A percentile compares a stretch with the other conserved stretches of the same genome.
Conservation (phyloP, 64 coral and sea anemone genomes). For the Pachyseris speciosa region DNA sequence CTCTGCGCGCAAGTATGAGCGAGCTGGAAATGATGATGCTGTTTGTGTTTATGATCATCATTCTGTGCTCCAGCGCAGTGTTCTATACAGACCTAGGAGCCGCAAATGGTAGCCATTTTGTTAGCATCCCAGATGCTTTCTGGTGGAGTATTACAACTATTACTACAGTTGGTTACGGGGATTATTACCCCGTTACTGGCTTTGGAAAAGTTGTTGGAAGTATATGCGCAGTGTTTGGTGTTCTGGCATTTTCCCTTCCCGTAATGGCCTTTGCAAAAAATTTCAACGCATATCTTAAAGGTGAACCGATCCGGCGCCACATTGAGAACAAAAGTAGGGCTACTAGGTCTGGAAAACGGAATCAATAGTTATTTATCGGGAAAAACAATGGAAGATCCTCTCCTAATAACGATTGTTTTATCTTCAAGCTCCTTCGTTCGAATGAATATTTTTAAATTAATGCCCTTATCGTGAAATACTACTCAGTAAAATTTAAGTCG, state of each 20-base stretch:
- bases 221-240: conserved; percentile 88
- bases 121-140: conserved; percentile 84
- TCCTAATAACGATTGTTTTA: too few relatives aligned
- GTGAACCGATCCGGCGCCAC: conserved; percentile 69
- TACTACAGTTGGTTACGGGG: conserved; percentile 89
- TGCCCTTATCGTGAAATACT: too few relatives aligned
- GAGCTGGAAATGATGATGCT: conserved; percentile 93
- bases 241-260: conserved; percentile 86
- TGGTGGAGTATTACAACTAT: conserved; percentile 95
- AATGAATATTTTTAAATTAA: too few relatives aligned
- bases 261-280: conserved; percentile 93
- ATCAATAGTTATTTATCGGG: background rate
- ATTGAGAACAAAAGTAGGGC: background rate
- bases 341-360: background rate
- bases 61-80: conserved; percentile 86
- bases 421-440: too few relatives aligned
- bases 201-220: conserved; percentile 85
- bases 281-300: conserved; percentile 94
- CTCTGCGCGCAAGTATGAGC: conserved; percentile 82
- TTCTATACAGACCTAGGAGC: conserved; percentile 78
- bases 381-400: background rate
- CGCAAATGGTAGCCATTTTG: conserved; percentile 53
- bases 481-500: too few relatives aligned
- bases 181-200: conserved; percentile 66
- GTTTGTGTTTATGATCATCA: conserved; percentile 81